phyloP scores from a whole-genome alignment of 2,888 invertebrate species.

The Zaprionus bogoriensis region DNA sequence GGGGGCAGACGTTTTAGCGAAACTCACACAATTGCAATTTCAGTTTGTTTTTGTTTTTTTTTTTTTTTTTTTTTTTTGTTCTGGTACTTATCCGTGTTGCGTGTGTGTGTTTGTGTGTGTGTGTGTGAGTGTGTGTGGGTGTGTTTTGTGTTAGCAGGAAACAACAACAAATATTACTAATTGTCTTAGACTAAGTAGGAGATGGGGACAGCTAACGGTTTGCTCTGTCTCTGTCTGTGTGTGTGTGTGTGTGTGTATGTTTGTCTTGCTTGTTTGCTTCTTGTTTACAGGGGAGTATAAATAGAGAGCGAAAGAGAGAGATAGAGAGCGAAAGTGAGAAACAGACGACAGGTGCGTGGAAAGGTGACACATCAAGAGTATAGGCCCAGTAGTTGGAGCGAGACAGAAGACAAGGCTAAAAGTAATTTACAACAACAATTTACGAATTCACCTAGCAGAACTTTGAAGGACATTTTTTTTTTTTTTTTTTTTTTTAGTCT shows the following conservation, averaged over 20 bases:
- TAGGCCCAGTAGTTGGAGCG: conserved; percentile 14
- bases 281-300: conserved; percentile 3
- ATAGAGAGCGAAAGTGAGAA: conserved; percentile 3
- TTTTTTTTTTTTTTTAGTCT: conserved; percentile 21
- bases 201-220: conserved; percentile 14
- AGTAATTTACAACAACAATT: conserved; percentile 8
- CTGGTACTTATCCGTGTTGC: conserved; percentile 18
- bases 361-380: conserved; percentile 4
- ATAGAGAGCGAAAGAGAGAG: conserved; percentile 14
- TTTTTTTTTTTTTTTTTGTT: conserved; percentile 22
- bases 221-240: conserved; percentile 11
- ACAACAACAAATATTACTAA: conserved; percentile 42
- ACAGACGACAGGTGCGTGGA: conserved; percentile 2
- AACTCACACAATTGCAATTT: conserved; percentile 66
- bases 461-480: conserved; percentile 14
- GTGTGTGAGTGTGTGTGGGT: conserved; percentile 35
- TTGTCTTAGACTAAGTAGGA: conserved; percentile 14
- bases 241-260: conserved; percentile 22
- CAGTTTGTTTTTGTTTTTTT: conserved; percentile 11
- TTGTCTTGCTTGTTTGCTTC: not conserved
- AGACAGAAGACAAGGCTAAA: conserved; percentile 8
- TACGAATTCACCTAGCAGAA: conserved; percentile 15
- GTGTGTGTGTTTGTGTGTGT: conserved; percentile 18
- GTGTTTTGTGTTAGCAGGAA: conserved; percentile 58
- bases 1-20: conserved; percentile 82